Base-by-base conservation (phyloP, 2,797 vertebrate species). In the Philypnodon macrostomus region DNA sequence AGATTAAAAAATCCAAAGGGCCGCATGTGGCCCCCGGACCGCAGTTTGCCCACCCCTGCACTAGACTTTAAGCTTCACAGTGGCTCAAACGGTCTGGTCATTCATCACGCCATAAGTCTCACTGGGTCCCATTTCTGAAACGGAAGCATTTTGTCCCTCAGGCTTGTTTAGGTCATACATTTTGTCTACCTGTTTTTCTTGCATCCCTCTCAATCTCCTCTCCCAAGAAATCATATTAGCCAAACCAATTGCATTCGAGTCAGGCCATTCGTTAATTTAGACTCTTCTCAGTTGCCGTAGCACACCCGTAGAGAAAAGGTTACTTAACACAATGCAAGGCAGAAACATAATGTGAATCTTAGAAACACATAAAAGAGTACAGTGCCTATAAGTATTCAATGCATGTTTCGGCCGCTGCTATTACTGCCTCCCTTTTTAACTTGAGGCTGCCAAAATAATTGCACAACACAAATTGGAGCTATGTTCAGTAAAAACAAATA, bases 191-290 rank as follows among this genome's bases (percentile, higher is more conserved):
- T n/a, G n/a, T n/a, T n/a, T n/a, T n/a, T n/a, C n/a, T n/a, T n/a
- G n/a, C n/a, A n/a, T n/a, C n/a, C n/a, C n/a, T n/a, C n/a, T n/a
- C n/a, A n/a, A n/a, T n/a, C n/a, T n/a, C n/a, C n/a, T n/a, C n/a
- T n/a, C n/a, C 36, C 63, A 55, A 77, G 61, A 81, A 85, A 84
- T 86, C 68, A 80, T 86, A 85, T 88, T 84, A 85, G 69, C 70
- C 67, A 66, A 75, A 76, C 62, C 73, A 80, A 79, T 81, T 75
- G 83, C 66, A 82, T 86, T 87, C 80, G 79, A 73, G 73, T 75
- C 70, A 54, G 72, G 51, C 58, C 64, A 68, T 79, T 83, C 75
- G 66, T 78, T 87, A 74, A 84, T 88, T 87, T 77, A 78, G 53
- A 54, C 51, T 57, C 32, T 32, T 42, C 29, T 34, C 45, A n/a